A percentile compares a stretch with the other conserved stretches of the same genome.
Conservation (phyloP, 2,113 vertebrate genomes). For the Varanus komodoensis region DNA sequence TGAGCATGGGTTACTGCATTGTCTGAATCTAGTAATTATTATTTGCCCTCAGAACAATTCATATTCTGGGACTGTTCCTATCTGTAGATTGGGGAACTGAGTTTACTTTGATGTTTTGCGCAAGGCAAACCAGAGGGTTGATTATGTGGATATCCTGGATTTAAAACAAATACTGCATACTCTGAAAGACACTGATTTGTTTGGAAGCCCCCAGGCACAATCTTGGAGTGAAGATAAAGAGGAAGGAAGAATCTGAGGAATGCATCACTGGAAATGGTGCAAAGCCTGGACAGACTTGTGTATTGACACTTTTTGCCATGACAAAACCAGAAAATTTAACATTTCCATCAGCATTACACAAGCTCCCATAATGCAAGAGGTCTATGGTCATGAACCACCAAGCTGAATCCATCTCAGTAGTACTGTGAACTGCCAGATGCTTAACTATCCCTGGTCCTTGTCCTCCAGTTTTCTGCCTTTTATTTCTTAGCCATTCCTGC, state of each 20-base stretch:
- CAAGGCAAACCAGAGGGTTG: not conserved
- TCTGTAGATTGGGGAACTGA: not conserved
- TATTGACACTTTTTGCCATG: not conserved
- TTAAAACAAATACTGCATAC: not conserved
- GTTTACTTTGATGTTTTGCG: not conserved
- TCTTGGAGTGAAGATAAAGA: not conserved
- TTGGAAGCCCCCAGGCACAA: not conserved
- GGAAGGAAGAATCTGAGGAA: slow-evolving; percentile 2
- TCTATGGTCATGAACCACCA: not conserved
- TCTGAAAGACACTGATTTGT: not conserved
- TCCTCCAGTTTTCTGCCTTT: no score
- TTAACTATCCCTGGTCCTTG: not conserved
- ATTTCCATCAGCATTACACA: not conserved
- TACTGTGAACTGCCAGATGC: not conserved
- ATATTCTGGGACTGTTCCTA: not conserved
- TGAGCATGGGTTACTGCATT: no score
- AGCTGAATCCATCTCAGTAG: not conserved
- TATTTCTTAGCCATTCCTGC: not conserved
- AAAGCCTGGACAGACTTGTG: not conserved
- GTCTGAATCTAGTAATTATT: no score
- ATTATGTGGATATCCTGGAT: not conserved
- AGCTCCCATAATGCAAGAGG: not conserved
- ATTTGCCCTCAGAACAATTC: not conserved
- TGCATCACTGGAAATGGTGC: not conserved
- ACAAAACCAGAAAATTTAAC: not conserved